Percentiles rank a stretch among this genome's conserved stretches.
Conservation (phyloP, 2,888 invertebrate species). For the Argyresthia goedartella region DNA sequence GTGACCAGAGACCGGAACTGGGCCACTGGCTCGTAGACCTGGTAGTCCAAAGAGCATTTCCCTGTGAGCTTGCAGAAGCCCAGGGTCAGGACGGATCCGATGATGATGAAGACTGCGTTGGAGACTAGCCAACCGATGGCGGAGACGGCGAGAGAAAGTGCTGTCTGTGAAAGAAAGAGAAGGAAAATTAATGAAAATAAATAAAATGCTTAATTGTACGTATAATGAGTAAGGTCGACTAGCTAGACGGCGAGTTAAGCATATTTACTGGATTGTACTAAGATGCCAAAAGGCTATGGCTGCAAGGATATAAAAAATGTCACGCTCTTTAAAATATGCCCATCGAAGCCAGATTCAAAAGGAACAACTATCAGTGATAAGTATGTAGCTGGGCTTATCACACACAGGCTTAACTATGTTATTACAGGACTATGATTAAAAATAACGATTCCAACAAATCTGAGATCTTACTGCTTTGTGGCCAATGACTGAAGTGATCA, state of each 20-base stretch:
- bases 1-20: constrained; percentile 56
- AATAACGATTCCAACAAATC: no score
- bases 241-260: no score
- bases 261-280: no score
- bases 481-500: constrained; percentile 18
- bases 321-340: no score
- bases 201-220: neutral
- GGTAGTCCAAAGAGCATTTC: constrained; percentile 21
- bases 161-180: constrained; percentile 16
- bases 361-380: no score
- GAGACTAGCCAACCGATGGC: constrained; percentile 27
- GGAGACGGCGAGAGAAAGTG: constrained; percentile 19
- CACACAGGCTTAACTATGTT: no score
- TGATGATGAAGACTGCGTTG: constrained; percentile 20
- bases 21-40: constrained; percentile 17
- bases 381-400: no score
- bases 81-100: constrained; percentile 22
- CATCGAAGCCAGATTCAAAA: no score
- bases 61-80: constrained; percentile 30
- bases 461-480: constrained; percentile 20
- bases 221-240: neutral
- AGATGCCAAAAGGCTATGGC: no score
- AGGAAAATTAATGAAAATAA: no score
- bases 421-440: no score
- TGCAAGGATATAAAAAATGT: no score